Percentiles rank a stretch among this genome's conserved stretches.
Evolutionary conservation across 2,888 invertebrate species (phyloP).

Genomic region (Mactromeris polynyma): DNA sequence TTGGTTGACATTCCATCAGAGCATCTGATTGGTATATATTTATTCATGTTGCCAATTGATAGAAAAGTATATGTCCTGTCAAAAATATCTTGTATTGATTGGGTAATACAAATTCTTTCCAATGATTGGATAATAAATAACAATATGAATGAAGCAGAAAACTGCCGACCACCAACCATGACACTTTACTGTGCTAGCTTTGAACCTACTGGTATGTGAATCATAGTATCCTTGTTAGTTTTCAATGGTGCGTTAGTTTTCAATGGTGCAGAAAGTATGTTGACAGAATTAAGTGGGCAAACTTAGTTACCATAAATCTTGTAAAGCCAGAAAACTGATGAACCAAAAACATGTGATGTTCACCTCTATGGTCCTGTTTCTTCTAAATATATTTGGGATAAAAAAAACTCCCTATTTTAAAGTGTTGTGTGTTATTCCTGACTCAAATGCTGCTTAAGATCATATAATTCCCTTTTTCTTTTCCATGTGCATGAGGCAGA

Average conservation of each 20-base stretch:
- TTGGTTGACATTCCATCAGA: too few relatives aligned
- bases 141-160: neutral
- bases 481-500: too few relatives aligned
- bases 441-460: too few relatives aligned
- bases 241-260: slow-evolving; percentile 1
- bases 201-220: neutral
- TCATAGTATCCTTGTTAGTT: neutral
- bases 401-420: too few relatives aligned
- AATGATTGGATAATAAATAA: slow-evolving; percentile 6
- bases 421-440: too few relatives aligned
- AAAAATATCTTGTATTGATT: neutral
- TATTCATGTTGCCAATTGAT: too few relatives aligned
- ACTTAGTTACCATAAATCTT: neutral
- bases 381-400: neutral
- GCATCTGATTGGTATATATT: too few relatives aligned
- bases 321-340: neutral
- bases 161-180: neutral
- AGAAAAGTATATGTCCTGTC: neutral
- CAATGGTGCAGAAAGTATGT: neutral
- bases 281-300: neutral
- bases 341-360: neutral
- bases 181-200: neutral
- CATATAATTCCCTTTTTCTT: too few relatives aligned
- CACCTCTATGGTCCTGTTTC: neutral
- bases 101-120: neutral